phyloP scores from a whole-genome alignment of 2,113 vertebrate species.

The Petromus typicus region DNA sequence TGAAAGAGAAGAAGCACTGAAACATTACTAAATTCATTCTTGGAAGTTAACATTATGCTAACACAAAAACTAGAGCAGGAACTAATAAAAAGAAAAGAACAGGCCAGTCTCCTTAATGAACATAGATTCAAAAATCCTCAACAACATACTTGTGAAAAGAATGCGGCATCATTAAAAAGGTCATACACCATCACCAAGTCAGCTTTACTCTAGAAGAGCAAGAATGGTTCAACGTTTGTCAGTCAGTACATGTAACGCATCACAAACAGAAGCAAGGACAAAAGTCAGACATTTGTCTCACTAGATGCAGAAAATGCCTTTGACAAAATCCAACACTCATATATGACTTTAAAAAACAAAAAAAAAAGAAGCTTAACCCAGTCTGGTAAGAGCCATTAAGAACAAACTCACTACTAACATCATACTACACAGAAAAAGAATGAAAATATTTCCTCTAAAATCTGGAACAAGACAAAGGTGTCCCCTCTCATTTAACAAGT shows the following conservation, averaged over 20 bases:
- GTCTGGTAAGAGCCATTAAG: background rate
- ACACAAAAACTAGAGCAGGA: background rate
- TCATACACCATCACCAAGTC: background rate
- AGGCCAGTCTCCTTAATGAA: background rate
- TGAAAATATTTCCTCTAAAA: background rate
- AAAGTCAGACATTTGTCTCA: background rate
- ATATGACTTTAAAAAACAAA: background rate
- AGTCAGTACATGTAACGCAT: background rate
- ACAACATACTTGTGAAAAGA: background rate
- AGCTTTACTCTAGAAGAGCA: background rate
- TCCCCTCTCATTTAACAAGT: background rate
- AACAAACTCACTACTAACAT: background rate
- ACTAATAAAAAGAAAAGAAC: background rate
- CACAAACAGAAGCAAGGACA: background rate
- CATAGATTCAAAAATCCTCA: background rate
- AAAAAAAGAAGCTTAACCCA: background rate
- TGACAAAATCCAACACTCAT: background rate
- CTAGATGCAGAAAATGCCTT: background rate
- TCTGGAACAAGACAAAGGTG: background rate
- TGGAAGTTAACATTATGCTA: background rate
- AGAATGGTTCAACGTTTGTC: background rate
- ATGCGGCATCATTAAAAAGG: background rate
- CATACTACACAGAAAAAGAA: background rate
- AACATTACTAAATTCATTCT: background rate
- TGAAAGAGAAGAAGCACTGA: background rate